Percentiles rank a stretch among this genome's conserved stretches.
Evolutionary conservation across 1,140 invertebrate genomes (phyloP).

Genomic region (Dendroctonus valens): DNA sequence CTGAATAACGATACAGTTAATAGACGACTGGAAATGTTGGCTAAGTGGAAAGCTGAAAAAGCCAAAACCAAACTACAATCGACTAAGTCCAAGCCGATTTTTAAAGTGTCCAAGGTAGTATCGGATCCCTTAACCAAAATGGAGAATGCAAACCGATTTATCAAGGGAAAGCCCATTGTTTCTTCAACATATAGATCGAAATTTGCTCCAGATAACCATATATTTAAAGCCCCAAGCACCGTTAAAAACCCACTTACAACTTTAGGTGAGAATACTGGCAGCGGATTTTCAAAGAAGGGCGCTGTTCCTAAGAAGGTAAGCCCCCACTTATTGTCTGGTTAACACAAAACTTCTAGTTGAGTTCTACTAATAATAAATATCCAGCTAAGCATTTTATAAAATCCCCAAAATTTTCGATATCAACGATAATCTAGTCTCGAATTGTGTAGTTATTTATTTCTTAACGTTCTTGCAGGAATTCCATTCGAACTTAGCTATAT

Average conservation of each 20-base stretch:
- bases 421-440: no score
- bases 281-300: no score
- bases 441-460: no score
- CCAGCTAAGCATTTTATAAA: no score
- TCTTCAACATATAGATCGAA: conserved; percentile 8
- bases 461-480: no score
- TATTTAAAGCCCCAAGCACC: conserved; percentile 34
- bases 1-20: conserved; percentile 6
- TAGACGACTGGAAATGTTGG: conserved; percentile 34
- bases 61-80: conserved; percentile 24
- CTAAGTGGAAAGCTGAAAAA: conserved; percentile 38
- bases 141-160: conserved; percentile 31
- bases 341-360: no score
- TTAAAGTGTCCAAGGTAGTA: conserved; percentile 36
- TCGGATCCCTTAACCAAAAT: conserved; percentile 20
- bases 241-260: conserved; percentile 2
- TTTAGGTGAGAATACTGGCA: no score
- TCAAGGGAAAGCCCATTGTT: conserved; percentile 33
- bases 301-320: no score
- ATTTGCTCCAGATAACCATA: conserved; percentile 37
- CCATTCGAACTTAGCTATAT: no score
- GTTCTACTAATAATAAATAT: no score
- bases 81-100: conserved; percentile 36
- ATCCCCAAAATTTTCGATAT: no score
- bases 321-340: no score